phyloP scores from a whole-genome alignment of 2,888 invertebrate genomes.

The Ennomos quercinarius region DNA sequence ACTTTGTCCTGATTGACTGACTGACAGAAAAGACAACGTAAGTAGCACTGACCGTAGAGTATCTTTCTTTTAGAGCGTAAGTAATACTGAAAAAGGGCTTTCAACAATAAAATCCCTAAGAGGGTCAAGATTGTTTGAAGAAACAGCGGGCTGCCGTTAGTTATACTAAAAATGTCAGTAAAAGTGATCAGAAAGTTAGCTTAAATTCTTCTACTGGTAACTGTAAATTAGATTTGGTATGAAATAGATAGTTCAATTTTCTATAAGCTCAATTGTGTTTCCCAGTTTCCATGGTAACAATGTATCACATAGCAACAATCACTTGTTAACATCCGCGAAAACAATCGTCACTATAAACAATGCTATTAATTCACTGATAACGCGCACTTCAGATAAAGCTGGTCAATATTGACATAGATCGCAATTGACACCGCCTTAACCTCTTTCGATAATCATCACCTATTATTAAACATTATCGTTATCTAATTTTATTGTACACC shows the following conservation, averaged over 20 bases:
- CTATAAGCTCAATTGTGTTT: not conserved
- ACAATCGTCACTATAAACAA: conserved; percentile 59
- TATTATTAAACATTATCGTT: conserved; percentile 69
- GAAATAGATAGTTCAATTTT: conserved; percentile 3
- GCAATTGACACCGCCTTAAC: conserved; percentile 76
- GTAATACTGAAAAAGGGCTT: too few species aligned
- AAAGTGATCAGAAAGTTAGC: too few species aligned
- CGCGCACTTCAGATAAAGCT: conserved; percentile 45
- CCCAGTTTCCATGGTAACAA: conserved; percentile 35
- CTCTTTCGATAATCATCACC: conserved; percentile 62
- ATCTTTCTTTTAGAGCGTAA: too few species aligned
- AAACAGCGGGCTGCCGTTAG: too few species aligned
- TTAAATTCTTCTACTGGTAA: too few species aligned
- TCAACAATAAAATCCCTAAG: too few species aligned
- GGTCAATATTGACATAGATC: conserved; percentile 82
- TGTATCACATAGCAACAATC: conserved; percentile 58
- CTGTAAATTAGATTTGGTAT: too few species aligned
- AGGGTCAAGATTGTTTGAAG: too few species aligned
- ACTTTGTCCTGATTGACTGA: too few species aligned
- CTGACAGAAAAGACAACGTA: too few species aligned
- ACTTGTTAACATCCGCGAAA: conserved; percentile 52
- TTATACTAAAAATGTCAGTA: too few species aligned
- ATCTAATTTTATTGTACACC: conserved; percentile 40
- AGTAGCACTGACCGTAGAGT: too few species aligned
- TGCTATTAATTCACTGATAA: conserved; percentile 57